Percentiles rank a stretch among this genome's conserved stretches.
phyloP scores from a whole-genome alignment of 2,797 vertebrate species.

The Falco peregrinus region DNA sequence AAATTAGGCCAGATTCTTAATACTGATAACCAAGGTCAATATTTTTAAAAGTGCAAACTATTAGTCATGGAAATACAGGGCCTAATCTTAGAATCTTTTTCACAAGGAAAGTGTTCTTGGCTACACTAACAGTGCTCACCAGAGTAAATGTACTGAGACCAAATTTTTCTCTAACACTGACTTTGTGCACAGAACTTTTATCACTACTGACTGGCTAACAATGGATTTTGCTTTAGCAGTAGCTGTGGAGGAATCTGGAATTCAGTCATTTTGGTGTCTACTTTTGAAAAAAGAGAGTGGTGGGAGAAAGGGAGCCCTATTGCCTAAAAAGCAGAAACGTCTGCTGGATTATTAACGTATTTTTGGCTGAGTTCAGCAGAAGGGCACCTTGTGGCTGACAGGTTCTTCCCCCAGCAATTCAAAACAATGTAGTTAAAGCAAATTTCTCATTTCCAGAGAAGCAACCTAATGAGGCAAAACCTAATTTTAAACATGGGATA shows the following conservation, averaged over 20 bases:
- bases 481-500: conserved; percentile 63
- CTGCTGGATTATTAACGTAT: conserved; percentile 74
- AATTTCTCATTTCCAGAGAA: conserved; percentile 68
- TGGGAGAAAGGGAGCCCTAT: conserved; percentile 20
- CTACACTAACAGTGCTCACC: neutral
- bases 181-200: neutral
- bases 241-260: conserved; percentile 20
- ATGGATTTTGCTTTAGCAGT: neutral
- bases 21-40: neutral
- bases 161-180: neutral
- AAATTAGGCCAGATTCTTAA: neutral
- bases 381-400: conserved; percentile 69
- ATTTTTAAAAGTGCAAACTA: neutral
- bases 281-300: conserved; percentile 38
- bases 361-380: conserved; percentile 75
- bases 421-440: conserved; percentile 73
- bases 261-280: conserved; percentile 45
- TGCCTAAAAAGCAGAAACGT: conserved; percentile 73
- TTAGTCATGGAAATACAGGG: neutral
- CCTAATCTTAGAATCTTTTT: neutral
- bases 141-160: neutral
- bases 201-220: neutral
- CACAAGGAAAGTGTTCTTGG: neutral
- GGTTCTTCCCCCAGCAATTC: conserved; percentile 68
- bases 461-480: conserved; percentile 60